Conservation (phyloP, 1,140 invertebrate species). For the Melitaea cinxia region DNA sequence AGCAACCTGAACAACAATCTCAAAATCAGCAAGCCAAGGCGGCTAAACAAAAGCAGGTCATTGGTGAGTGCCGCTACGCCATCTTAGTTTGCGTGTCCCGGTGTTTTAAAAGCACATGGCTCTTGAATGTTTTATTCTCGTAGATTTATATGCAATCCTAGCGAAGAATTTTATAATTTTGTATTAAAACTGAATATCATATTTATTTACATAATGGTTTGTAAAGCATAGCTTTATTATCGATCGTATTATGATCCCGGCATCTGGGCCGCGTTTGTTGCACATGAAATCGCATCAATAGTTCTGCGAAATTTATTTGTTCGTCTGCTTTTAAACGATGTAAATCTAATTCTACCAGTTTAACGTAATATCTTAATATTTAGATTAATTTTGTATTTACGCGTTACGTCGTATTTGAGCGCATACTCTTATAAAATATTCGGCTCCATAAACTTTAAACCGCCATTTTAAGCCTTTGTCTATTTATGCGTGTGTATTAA, state of each 20-base stretch:
- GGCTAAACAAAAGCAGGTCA: conserved; percentile 80
- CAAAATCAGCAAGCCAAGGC: conserved; percentile 73
- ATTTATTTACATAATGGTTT: neutral
- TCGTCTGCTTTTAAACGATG: neutral
- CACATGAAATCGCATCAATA: neutral
- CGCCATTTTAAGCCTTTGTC: conserved; percentile 14
- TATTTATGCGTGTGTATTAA: neutral
- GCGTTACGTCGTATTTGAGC: neutral
- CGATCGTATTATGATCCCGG: conserved; percentile 59
- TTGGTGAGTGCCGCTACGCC: conserved; percentile 77
- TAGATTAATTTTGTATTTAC: neutral
- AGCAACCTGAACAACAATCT: conserved; percentile 63
- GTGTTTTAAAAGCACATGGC: conserved; percentile 74
- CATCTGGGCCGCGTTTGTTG: neutral
- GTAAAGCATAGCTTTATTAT: conserved; percentile 39
- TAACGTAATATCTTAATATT: neutral
- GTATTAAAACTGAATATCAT: neutral
- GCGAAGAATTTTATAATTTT: conserved; percentile 25
- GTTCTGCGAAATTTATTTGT: neutral
- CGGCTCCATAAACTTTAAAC: conserved; percentile 15
- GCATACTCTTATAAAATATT: neutral
- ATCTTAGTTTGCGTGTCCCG: conserved; percentile 72
- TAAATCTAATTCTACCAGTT: neutral
- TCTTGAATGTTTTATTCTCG: conserved; percentile 38
- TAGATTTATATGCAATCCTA: conserved; percentile 15